Evolutionary conservation across 2,888 invertebrate genomes (phyloP).

Genomic region (Amiota mariae): DNA sequence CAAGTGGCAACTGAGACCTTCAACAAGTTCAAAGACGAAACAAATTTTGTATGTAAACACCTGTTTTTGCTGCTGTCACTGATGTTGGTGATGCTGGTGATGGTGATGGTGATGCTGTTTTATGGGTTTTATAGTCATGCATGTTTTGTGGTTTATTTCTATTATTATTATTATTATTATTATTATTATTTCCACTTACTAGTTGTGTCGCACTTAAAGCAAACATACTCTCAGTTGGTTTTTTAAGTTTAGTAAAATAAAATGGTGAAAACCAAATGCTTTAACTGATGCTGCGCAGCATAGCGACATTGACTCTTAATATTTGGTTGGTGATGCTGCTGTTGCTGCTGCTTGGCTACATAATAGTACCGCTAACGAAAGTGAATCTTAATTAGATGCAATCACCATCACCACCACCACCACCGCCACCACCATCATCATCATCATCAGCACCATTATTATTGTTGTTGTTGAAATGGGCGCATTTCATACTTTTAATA

Average conservation of each 20-base stretch:
- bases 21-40: slow-evolving; percentile 10
- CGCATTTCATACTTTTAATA: background rate
- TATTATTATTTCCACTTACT: no score
- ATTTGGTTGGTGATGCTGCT: no score
- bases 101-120: background rate
- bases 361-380: slow-evolving; percentile 33
- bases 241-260: background rate
- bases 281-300: background rate
- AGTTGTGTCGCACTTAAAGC: no score
- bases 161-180: no score
- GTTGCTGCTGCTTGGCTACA: slow-evolving; percentile 1
- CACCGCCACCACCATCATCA: slow-evolving; percentile 49
- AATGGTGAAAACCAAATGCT: background rate
- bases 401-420: slow-evolving; percentile 47
- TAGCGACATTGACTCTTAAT: background rate
- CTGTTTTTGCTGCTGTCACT: background rate
- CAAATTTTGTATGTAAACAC: background rate
- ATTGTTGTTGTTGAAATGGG: slow-evolving; percentile 17
- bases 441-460: slow-evolving; percentile 46
- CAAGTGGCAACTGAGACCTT: background rate
- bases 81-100: background rate
- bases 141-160: no score
- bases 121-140: no score
- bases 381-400: slow-evolving; percentile 59
- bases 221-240: no score